These are phyloP conservation scores for Drusus annulatus DNA, from an alignment of 1,140 invertebrate genomes.

Conservation along the genomic window DNA sequence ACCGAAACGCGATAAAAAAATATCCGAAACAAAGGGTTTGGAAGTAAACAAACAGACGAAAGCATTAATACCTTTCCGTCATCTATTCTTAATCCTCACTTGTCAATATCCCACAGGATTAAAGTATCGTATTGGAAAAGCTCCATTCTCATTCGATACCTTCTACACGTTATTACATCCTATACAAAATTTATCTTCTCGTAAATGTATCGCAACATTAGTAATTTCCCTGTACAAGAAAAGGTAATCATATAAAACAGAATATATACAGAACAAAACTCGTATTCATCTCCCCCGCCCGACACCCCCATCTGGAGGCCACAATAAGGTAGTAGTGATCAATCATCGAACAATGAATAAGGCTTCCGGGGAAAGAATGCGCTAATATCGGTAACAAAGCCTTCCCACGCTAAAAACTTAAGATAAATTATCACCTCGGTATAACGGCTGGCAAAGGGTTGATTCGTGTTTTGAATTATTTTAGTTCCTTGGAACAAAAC, in stretches of 20 bases:
- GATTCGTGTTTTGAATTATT: background rate
- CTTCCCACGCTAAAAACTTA: background rate
- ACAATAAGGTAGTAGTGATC: conserved; percentile 53
- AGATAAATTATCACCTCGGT: conserved; percentile 15
- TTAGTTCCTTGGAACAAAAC: background rate
- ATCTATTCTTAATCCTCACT: conserved; percentile 7
- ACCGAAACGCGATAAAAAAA: no score
- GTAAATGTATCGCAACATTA: conserved; percentile 37
- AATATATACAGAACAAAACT: no score
- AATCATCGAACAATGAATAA: conserved; percentile 54
- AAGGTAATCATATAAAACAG: background rate
- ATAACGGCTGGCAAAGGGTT: conserved; percentile 6
- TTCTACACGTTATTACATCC: no score
- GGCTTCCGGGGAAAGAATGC: conserved; percentile 11
- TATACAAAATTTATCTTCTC: no score
- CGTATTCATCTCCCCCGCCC: no score
- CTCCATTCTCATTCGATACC: background rate
- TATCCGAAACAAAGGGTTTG: no score
- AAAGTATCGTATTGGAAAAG: conserved; percentile 12
- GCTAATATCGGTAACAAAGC: conserved; percentile 6
- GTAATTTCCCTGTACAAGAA: conserved; percentile 46
- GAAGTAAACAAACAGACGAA: background rate
- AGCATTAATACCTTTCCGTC: background rate
- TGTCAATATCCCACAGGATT: background rate
- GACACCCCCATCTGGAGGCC: background rate